phyloP scores from a whole-genome alignment of 2,888 invertebrate species.

The Leucophora obtusa region DNA sequence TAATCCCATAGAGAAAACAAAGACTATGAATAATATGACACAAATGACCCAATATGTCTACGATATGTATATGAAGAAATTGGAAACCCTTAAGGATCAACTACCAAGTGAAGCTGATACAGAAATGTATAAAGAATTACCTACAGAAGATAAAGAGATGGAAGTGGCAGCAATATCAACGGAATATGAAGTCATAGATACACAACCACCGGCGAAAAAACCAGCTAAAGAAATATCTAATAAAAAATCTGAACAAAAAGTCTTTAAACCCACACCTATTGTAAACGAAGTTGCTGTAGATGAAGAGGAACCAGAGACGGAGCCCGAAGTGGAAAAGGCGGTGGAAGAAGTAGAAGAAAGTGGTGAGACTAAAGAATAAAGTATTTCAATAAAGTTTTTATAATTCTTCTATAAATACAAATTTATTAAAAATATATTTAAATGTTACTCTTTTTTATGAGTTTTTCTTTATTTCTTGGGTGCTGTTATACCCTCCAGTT shows the following conservation, averaged over 20 bases:
- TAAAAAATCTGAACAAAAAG: conserved; percentile 61
- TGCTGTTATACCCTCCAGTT: conserved; percentile 95
- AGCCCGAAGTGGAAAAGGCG: conserved; percentile 20
- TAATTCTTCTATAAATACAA: conserved; percentile 31
- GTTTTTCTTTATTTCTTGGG: conserved; percentile 84
- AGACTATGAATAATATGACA: conserved; percentile 83
- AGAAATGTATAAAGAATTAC: conserved; percentile 76
- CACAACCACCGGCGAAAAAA: conserved; percentile 53
- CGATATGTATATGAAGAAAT: conserved; percentile 90
- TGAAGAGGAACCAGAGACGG: conserved; percentile 55
- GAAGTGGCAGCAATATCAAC: neutral
- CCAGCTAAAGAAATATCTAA: conserved; percentile 53
- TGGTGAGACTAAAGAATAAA: conserved; percentile 32
- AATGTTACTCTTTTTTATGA: conserved; percentile 77
- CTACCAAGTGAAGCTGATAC: conserved; percentile 70
- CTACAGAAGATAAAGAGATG: conserved; percentile 75
- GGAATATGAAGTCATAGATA: conserved; percentile 28
- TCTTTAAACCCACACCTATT: conserved; percentile 78
- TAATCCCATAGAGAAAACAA: conserved; percentile 72
- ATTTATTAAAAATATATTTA: conserved; percentile 28
- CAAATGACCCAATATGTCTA: conserved; percentile 97
- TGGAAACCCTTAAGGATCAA: conserved; percentile 81
- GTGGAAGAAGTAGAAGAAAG: conserved; percentile 18
- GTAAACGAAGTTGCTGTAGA: conserved; percentile 79
- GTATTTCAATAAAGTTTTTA: conserved; percentile 35